Conservation (phyloP, 1,140 invertebrate species). For the Hestina assimilis region DNA sequence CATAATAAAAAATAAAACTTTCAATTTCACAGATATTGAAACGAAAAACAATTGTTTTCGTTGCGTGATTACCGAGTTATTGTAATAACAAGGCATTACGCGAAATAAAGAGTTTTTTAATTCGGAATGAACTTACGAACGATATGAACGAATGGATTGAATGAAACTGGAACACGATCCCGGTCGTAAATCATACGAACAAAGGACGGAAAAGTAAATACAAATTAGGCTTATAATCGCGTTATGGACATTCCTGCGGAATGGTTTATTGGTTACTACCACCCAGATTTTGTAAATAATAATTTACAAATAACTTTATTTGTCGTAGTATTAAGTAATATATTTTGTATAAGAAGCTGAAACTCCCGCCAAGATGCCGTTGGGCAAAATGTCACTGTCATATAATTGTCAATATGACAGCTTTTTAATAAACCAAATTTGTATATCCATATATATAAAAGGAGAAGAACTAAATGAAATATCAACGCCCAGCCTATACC, state of each 20-base stretch:
- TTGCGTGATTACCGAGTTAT: not conserved
- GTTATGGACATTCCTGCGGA: conserved; percentile 12
- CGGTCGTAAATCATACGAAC: conserved; percentile 64
- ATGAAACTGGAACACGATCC: conserved; percentile 28
- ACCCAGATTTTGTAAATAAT: conserved; percentile 15
- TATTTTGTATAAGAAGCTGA: too few species aligned
- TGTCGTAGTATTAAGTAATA: too few species aligned
- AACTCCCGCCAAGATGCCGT: too few species aligned
- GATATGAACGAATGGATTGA: not conserved
- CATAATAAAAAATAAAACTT: not conserved
- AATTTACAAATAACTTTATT: too few species aligned
- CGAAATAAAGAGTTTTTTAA: conserved; percentile 11
- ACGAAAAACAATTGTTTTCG: conserved; percentile 7
- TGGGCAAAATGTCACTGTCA: too few species aligned
- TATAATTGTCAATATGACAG: too few species aligned
- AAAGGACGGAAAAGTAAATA: conserved; percentile 63
- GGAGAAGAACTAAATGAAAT: too few species aligned
- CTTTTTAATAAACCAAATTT: too few species aligned
- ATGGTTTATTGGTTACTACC: conserved; percentile 1
- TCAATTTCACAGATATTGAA: conserved; percentile 4
- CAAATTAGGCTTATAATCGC: conserved; percentile 65
- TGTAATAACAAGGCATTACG: conserved; percentile 31
- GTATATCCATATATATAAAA: too few species aligned
- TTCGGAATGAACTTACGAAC: conserved; percentile 4
- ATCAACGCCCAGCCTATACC: too few species aligned